Evolutionary conservation across 1,140 invertebrate species (phyloP), one percentile per base, ranked within the genome.

Genomic region (Pseudoatta argentina): DNA sequence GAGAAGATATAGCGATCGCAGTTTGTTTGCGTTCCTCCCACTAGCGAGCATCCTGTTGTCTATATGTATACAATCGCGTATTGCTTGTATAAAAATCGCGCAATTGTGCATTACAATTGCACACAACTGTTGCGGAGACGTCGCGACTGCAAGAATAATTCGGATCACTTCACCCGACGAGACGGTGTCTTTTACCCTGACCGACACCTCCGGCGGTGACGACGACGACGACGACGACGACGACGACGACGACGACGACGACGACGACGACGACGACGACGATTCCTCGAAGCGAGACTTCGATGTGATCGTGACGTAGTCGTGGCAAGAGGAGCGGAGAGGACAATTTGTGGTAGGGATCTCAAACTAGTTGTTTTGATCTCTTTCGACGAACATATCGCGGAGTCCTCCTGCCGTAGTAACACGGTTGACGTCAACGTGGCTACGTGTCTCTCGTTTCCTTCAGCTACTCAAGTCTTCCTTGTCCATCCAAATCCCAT

Each of bases 331-430:
- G 24, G 14, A 67, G 39, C 57, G 67, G 59, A 16, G 34, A 21
- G 59, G 71, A 55, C 57, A 34, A 34, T 75, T 71, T 75, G 78
- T 90, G 89, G 89, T 90, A 90, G 89, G 89, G 89, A 91, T 83
- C 79, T 87, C 78, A 61, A 77, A 88, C 78, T 87, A 88, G 66
- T 87, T 88, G 89, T 90, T 88, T 88, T 88, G 73, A 90, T 90
- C 78, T 90, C 89, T 85, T 88, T 77, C 87, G 79, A 82, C 67
- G 48, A 64, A 78, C 79, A 77, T 83, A 86, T 91, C 78, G 89
- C 67, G 78, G 21, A 85, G 67, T 85, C 77, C 44, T 82, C 87
- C 73, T 69, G 78, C 78, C 59, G 51, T 88, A 91, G 89, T 91
- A 85, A 81, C 83, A 91, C 89, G 59, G 18, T 69, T 89, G 85